Conservation (phyloP, 2,113 vertebrate genomes). For the Arothron firmamentum region DNA sequence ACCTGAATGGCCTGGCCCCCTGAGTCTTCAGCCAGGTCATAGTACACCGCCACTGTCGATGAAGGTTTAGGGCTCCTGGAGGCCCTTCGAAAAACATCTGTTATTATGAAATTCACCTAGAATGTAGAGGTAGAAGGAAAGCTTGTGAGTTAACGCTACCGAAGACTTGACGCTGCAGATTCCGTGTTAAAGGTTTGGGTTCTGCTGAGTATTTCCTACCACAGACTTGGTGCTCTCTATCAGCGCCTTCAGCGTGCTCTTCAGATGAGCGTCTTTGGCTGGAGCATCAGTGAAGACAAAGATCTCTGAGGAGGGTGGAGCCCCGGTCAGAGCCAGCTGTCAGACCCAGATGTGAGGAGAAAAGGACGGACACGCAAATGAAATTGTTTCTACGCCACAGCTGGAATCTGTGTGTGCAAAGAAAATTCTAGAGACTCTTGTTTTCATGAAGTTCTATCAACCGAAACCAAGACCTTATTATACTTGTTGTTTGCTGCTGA, state of each 20-base stretch:
- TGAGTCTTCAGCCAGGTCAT: conserved; percentile 58
- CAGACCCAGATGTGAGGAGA: not conserved
- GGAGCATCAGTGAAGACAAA: conserved; percentile 73
- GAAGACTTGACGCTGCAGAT: too few species aligned
- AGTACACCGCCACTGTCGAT: conserved; percentile 43
- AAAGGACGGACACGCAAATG: not conserved
- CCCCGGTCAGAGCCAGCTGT: conserved; percentile 66
- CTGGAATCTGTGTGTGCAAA: too few species aligned
- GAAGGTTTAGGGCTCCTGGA: not conserved
- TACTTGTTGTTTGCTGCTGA: too few species aligned
- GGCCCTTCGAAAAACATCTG: conserved; percentile 25
- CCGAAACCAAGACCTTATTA: too few species aligned
- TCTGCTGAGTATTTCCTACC: too few species aligned
- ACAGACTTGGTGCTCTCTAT: conserved; percentile 64
- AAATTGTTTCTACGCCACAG: too few species aligned
- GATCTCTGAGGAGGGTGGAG: conserved; percentile 65
- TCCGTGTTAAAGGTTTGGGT: too few species aligned
- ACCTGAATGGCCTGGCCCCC: conserved; percentile 68
- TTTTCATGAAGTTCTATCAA: too few species aligned
- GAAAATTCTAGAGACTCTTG: too few species aligned
- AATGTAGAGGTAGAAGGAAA: not conserved
- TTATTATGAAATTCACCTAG: conserved; percentile 72
- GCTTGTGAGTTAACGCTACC: too few species aligned
- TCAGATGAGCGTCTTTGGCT: conserved; percentile 62
- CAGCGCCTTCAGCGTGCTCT: conserved; percentile 52